These are phyloP conservation scores for Nomada fabriciana DNA, from an alignment of 2,888 invertebrate genomes.

Conservation along the genomic window DNA sequence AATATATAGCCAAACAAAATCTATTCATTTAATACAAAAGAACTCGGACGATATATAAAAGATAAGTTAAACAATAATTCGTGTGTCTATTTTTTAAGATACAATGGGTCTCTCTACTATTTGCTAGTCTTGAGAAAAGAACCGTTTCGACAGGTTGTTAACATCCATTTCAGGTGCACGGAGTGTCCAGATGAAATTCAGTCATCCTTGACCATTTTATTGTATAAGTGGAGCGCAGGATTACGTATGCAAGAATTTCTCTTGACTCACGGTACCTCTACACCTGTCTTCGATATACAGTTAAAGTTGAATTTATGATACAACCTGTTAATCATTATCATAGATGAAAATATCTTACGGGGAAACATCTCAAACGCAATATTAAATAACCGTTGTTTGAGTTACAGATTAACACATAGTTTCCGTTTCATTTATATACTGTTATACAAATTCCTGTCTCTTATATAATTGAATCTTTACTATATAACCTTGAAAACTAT, in stretches of 20 bases:
- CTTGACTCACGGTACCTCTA: constrained; percentile 65
- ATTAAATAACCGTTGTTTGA: constrained; percentile 1
- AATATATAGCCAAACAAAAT: too few relatives aligned
- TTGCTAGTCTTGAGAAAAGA: background rate
- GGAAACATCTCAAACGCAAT: background rate
- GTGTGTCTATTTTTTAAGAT: too few relatives aligned
- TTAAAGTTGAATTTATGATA: constrained; percentile 54
- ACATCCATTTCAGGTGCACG: constrained; percentile 23
- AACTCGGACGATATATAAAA: too few relatives aligned
- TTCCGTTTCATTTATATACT: background rate
- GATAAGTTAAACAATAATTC: too few relatives aligned
- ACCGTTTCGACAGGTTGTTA: constrained; percentile 29
- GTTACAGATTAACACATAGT: background rate
- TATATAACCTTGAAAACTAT: background rate
- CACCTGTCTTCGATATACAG: constrained; percentile 61
- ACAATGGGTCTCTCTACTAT: too few relatives aligned
- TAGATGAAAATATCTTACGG: background rate
- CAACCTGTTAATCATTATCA: constrained; percentile 2
- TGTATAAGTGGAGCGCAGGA: constrained; percentile 59
- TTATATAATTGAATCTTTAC: background rate
- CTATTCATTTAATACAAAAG: too few relatives aligned
- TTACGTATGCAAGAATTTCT: constrained; percentile 83
- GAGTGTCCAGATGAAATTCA: constrained; percentile 73
- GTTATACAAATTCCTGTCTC: background rate
- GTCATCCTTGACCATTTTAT: constrained; percentile 68